Evolutionary conservation across 2,888 invertebrate genomes (phyloP).

Genomic region (Esperia sulphurella): DNA sequence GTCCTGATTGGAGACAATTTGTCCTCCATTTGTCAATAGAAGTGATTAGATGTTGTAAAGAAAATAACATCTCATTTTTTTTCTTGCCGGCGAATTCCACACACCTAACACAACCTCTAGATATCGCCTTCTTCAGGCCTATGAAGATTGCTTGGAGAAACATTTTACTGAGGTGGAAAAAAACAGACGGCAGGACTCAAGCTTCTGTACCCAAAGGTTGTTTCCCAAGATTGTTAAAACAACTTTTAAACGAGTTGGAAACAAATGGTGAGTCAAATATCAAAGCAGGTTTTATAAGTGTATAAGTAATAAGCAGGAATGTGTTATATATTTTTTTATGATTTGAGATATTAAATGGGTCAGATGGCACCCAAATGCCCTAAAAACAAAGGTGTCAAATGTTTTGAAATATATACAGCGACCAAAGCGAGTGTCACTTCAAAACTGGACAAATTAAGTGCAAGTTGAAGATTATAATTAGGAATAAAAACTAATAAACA

Average conservation of each 20-base stretch:
- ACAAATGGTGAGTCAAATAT: constrained; percentile 13
- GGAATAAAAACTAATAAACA: too few species aligned
- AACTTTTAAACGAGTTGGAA: constrained; percentile 11
- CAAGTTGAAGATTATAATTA: too few species aligned
- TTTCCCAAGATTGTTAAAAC: constrained; percentile 18
- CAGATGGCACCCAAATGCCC: too few species aligned
- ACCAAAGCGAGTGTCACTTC: too few species aligned
- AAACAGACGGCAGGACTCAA: constrained; percentile 15
- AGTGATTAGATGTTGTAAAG: constrained; percentile 29
- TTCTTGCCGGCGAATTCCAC: constrained; percentile 33
- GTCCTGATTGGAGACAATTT: constrained; percentile 47
- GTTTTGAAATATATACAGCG: too few species aligned
- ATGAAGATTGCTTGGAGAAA: constrained; percentile 12
- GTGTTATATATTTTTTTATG: too few species aligned
- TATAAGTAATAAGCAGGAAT: too few species aligned
- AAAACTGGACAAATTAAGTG: too few species aligned
- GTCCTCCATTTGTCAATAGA: constrained; percentile 28
- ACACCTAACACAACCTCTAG: constrained; percentile 35
- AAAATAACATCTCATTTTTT: constrained; percentile 26
- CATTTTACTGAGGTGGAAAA: constrained; percentile 16
- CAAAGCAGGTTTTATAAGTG: constrained; percentile 16
- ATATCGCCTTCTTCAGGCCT: constrained; percentile 24
- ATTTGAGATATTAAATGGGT: too few species aligned
- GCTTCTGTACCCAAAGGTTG: constrained; percentile 17
- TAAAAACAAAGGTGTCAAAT: too few species aligned